phyloP scores from a whole-genome alignment of 2,113 vertebrate species.

The Planiliza haematocheilus region DNA sequence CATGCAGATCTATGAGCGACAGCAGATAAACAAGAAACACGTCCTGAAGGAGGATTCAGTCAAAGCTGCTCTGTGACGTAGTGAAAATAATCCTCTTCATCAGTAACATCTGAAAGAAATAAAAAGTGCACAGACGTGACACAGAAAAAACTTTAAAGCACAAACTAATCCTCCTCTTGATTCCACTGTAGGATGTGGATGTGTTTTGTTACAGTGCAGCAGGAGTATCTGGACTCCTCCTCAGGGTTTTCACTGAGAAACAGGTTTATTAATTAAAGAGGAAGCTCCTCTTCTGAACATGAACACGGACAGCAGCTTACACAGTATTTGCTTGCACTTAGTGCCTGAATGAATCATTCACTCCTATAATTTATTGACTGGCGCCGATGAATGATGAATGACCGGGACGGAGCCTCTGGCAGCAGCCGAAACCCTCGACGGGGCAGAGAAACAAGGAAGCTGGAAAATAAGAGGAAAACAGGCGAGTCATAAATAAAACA shows the following conservation, averaged over 20 bases:
- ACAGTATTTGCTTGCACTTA: slow-evolving; percentile 70
- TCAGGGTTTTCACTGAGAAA: slow-evolving; percentile 40
- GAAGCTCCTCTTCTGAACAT: slow-evolving; percentile 55
- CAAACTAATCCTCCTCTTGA: no score
- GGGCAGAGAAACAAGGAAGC: slow-evolving; percentile 46
- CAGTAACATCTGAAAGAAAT: no score
- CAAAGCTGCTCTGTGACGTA: no score
- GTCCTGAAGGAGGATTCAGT: no score
- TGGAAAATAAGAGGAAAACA: slow-evolving; percentile 57
- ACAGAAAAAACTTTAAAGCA: no score
- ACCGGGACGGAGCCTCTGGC: slow-evolving; percentile 63
- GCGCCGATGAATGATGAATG: slow-evolving; percentile 75
- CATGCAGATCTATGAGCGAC: no score
- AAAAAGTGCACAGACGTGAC: no score
- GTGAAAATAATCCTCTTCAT: no score
- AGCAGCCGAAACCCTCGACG: slow-evolving; percentile 47
- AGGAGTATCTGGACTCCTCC: slow-evolving; percentile 1
- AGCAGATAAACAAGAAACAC: no score
- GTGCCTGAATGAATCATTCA: slow-evolving; percentile 78
- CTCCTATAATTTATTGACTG: slow-evolving; percentile 81
- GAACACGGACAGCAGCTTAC: slow-evolving; percentile 55
- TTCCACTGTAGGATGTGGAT: background rate
- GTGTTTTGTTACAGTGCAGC: slow-evolving; percentile 19
- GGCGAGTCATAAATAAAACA: slow-evolving; percentile 68
- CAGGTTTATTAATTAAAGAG: slow-evolving; percentile 67